These are phyloP conservation scores for Hyposoter dolosus DNA, from an alignment of 2,888 invertebrate genomes.

Conservation along the genomic window DNA sequence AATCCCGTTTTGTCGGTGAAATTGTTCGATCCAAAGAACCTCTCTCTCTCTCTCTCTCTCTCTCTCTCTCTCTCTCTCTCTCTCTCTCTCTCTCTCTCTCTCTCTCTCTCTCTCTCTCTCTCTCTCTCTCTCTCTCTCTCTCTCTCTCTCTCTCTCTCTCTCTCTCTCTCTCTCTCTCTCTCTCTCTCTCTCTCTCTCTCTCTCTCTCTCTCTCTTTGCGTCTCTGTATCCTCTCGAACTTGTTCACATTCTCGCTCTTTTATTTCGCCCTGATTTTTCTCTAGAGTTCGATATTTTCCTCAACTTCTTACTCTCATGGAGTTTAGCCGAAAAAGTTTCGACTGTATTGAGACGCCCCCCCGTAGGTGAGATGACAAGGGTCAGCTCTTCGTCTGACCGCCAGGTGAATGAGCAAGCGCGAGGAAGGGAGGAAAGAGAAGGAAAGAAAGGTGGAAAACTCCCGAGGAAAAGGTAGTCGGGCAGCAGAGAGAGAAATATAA, in stretches of 20 bases:
- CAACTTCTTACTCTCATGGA: slow-evolving; percentile 38
- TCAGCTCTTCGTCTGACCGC: slow-evolving; percentile 79
- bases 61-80: slow-evolving; percentile 28
- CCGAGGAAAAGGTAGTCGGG: background rate
- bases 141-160: slow-evolving; percentile 26
- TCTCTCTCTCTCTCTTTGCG: slow-evolving; percentile 16
- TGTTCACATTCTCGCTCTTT: slow-evolving; percentile 51
- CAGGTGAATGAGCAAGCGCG: slow-evolving; percentile 76
- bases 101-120: slow-evolving; percentile 31
- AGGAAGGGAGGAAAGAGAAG: slow-evolving; percentile 25
- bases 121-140: slow-evolving; percentile 20
- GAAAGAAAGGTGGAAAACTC: slow-evolving; percentile 38
- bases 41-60: slow-evolving; percentile 14
- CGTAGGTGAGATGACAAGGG: slow-evolving; percentile 82
- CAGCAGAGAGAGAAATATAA: slow-evolving; percentile 34
- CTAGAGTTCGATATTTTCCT: slow-evolving; percentile 44
- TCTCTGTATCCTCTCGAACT: slow-evolving; percentile 18
- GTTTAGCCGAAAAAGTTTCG: slow-evolving; percentile 53
- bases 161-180: slow-evolving; percentile 29
- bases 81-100: background rate
- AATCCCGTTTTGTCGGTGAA: slow-evolving; percentile 77
- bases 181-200: slow-evolving; percentile 19
- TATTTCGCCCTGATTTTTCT: slow-evolving; percentile 22
- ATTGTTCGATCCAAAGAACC: slow-evolving; percentile 76
- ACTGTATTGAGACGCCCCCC: slow-evolving; percentile 80